Conservation (phyloP, 2,113 vertebrate species). For the Dasyprocta punctata region DNA sequence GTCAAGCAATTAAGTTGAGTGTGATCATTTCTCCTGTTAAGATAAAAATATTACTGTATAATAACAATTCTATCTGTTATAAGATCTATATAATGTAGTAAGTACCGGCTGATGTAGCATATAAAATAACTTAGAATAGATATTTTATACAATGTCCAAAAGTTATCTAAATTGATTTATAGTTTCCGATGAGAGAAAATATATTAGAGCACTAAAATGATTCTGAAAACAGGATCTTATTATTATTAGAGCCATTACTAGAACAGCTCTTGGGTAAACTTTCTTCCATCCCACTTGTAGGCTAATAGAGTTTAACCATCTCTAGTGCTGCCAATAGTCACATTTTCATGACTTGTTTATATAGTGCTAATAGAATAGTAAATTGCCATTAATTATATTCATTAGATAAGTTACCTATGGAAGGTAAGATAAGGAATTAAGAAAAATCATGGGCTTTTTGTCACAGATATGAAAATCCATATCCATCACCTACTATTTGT, state of each 20-base stretch:
- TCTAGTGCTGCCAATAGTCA: neutral
- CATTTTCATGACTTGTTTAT: neutral
- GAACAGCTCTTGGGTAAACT: neutral
- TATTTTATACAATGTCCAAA: constrained; percentile 9
- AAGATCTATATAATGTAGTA: neutral
- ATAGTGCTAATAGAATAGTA: neutral
- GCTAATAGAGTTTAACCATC: neutral
- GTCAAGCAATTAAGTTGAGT: neutral
- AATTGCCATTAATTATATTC: neutral
- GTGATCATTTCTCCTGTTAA: neutral
- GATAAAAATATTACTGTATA: neutral
- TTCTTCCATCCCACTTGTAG: neutral
- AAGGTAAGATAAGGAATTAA: neutral
- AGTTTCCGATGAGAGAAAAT: neutral
- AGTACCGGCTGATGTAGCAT: neutral
- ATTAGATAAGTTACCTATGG: neutral
- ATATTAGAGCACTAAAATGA: neutral
- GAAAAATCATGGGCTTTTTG: neutral
- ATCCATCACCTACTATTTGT: neutral
- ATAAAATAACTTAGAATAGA: neutral
- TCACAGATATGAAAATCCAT: neutral
- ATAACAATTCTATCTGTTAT: neutral
- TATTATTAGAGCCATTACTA: neutral
- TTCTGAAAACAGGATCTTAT: neutral
- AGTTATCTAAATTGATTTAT: neutral